Conservation (phyloP, 2,888 invertebrate genomes). For the Rhopalosiphum nymphaeae region DNA sequence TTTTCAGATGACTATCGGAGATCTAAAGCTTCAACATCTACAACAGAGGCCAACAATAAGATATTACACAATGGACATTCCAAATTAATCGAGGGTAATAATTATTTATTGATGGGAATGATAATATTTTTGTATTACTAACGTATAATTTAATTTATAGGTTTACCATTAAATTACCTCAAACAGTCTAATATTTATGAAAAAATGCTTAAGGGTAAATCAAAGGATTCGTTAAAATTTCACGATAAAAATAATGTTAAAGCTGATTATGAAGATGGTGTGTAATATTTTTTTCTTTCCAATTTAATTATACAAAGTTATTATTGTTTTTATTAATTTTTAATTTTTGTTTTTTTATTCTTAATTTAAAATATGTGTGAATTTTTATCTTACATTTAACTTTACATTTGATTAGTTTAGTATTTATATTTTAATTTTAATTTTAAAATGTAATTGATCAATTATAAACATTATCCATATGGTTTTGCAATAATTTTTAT, state of each 20-base stretch:
- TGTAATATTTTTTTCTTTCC: background rate
- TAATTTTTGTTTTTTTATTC: background rate
- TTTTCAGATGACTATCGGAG: background rate
- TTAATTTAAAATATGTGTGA: background rate
- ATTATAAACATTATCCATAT: background rate
- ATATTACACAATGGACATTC: background rate
- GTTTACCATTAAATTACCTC: background rate
- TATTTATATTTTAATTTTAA: background rate
- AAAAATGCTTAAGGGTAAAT: background rate
- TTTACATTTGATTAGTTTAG: background rate
- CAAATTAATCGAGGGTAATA: background rate
- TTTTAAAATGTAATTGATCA: background rate
- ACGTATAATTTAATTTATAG: background rate
- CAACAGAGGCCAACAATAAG: background rate
- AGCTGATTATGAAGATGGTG: background rate
- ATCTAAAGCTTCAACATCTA: background rate
- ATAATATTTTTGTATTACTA: background rate
- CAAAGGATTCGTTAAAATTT: background rate
- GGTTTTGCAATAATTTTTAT: background rate
- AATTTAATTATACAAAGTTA: background rate
- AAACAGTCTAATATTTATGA: background rate
- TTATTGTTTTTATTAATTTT: background rate
- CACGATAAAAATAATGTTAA: background rate
- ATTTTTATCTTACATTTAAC: background rate
- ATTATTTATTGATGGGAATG: background rate